Percentiles rank a stretch among this genome's conserved stretches.
These are phyloP conservation scores for Oreohelix idahoensis DNA, from an alignment of 1,140 invertebrate species.

Conservation along the genomic window DNA sequence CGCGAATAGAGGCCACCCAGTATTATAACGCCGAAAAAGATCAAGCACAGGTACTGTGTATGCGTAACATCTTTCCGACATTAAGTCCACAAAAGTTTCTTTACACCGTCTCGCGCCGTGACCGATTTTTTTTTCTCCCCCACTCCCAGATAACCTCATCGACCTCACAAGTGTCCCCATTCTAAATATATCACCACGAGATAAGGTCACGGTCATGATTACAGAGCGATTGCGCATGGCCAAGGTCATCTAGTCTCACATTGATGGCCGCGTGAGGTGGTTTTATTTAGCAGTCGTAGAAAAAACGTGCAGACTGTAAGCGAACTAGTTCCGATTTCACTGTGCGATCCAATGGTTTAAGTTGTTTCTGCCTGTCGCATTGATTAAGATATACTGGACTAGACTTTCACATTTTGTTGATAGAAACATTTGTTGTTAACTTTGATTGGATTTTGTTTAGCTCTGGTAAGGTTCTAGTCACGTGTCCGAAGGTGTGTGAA, in stretches of 20 bases:
- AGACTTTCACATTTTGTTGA: background rate
- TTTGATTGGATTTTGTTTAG: background rate
- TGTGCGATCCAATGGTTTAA: background rate
- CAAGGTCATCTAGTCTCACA: conserved; percentile 47
- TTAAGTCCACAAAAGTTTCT: background rate
- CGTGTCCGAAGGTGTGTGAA: background rate
- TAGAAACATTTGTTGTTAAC: background rate
- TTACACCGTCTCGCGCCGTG: background rate
- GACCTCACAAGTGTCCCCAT: conserved; percentile 25
- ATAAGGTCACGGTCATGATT: conserved; percentile 41
- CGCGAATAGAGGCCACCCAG: too few species aligned
- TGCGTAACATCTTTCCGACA: too few species aligned
- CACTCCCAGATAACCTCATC: conserved; percentile 15
- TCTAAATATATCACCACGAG: background rate
- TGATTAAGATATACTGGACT: background rate
- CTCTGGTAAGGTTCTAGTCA: background rate
- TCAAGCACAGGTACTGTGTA: too few species aligned
- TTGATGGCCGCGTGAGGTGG: conserved; percentile 48
- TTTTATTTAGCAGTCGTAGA: conserved; percentile 18
- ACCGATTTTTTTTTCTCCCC: background rate
- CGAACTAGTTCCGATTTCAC: background rate
- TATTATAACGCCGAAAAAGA: too few species aligned
- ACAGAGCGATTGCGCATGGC: conserved; percentile 42
- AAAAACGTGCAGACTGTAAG: conserved; percentile 40
- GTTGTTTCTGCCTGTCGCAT: background rate